phyloP scores from a whole-genome alignment of 2,888 invertebrate species.

The Noctua janthina region DNA sequence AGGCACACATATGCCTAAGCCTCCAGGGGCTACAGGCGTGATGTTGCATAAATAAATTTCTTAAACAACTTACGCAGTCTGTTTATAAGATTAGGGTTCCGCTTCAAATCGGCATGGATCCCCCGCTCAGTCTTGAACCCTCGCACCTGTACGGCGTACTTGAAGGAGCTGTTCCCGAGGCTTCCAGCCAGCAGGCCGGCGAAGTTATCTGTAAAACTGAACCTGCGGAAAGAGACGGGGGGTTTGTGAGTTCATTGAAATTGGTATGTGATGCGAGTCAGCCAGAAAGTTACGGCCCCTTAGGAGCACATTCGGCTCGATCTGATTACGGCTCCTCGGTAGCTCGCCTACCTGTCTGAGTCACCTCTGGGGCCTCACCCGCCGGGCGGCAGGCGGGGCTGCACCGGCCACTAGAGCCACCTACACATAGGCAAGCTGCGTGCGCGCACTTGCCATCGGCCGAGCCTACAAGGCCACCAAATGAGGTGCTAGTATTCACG shows the following conservation, averaged over 20 bases:
- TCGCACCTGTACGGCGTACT: constrained; percentile 90
- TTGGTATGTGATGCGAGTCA: too few species aligned
- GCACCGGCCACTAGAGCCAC: too few species aligned
- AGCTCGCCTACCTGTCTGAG: too few species aligned
- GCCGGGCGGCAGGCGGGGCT: too few species aligned
- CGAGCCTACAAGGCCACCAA: too few species aligned
- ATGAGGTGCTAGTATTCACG: too few species aligned
- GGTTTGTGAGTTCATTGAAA: not conserved
- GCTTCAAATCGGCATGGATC: constrained; percentile 92
- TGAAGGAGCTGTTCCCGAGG: constrained; percentile 72
- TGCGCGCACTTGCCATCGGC: too few species aligned
- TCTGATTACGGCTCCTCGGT: too few species aligned
- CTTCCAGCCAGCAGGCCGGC: constrained; percentile 75
- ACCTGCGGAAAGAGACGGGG: constrained; percentile 55
- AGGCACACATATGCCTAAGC: not conserved
- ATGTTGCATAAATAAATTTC: not conserved
- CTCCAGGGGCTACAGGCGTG: not conserved
- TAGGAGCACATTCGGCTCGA: too few species aligned
- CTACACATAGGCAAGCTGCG: too few species aligned
- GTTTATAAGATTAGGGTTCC: constrained; percentile 93
- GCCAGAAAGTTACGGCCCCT: too few species aligned
- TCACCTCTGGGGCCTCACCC: too few species aligned
- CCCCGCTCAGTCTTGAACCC: constrained; percentile 95
- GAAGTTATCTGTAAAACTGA: constrained; percentile 80
- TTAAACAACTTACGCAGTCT: constrained; percentile 90